Conservation (phyloP, 2,797 vertebrate genomes). For the Enteromius paludinosus region DNA sequence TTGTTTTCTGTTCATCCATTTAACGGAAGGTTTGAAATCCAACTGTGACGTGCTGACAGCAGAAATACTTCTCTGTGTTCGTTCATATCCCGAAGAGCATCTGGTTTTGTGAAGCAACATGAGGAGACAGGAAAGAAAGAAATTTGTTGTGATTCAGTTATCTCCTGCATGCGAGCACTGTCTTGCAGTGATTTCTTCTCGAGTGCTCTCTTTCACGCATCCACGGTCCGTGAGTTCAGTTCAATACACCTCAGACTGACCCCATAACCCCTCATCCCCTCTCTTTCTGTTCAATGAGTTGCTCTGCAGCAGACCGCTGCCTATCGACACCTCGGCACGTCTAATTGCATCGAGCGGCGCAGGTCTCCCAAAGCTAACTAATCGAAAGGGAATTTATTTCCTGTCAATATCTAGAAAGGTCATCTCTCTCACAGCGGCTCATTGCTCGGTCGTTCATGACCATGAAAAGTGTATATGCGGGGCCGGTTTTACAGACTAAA, state of each 20-base stretch:
- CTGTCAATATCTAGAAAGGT: conserved; percentile 84
- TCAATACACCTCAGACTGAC: conserved; percentile 73
- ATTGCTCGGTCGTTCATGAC: conserved; percentile 25
- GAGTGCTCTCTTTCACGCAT: conserved; percentile 35
- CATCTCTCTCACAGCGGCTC: conserved; percentile 73
- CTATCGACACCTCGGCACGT: conserved; percentile 75
- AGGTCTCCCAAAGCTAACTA: conserved; percentile 81
- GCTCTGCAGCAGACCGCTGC: conserved; percentile 47
- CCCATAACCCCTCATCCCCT: conserved; percentile 53
- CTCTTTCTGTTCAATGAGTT: conserved; percentile 51
- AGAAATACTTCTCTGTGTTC: conserved; percentile 21
- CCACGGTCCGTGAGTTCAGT: conserved; percentile 49
- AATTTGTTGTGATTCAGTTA: conserved; percentile 40
- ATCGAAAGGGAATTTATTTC: conserved; percentile 84
- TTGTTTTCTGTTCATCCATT: conserved; percentile 38
- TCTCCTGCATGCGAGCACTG: conserved; percentile 3
- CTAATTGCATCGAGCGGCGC: conserved; percentile 79
- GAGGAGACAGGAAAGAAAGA: conserved; percentile 16
- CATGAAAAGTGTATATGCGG: conserved; percentile 62
- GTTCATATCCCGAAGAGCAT: conserved; percentile 23
- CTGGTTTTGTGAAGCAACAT: conserved; percentile 28
- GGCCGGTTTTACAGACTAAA: neutral
- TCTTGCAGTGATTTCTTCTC: conserved; percentile 25
- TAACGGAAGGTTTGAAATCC: conserved; percentile 22
- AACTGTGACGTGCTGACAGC: conserved; percentile 38